Evolutionary conservation across 2,888 invertebrate genomes (phyloP).

Genomic region (Hyppa rectilinea): DNA sequence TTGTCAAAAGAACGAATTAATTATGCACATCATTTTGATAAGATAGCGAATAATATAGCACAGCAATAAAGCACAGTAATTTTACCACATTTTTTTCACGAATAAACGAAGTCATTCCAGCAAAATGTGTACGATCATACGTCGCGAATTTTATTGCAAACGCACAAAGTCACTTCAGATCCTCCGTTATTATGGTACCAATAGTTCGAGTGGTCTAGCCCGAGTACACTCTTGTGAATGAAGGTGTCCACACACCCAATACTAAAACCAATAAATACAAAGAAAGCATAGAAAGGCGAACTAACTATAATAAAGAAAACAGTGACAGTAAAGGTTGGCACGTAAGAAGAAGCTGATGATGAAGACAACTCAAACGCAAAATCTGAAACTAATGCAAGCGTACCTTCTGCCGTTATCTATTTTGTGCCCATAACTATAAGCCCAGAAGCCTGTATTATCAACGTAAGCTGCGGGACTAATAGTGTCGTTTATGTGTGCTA

Average conservation of each 20-base stretch:
- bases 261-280: slow-evolving; percentile 12
- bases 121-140: slow-evolving; percentile 5
- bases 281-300: slow-evolving; percentile 11
- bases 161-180: slow-evolving; percentile 32
- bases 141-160: slow-evolving; percentile 15
- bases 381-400: background rate
- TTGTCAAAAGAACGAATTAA: slow-evolving; percentile 13
- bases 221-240: slow-evolving; percentile 45
- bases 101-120: slow-evolving; percentile 5
- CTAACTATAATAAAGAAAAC: background rate
- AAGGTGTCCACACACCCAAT: slow-evolving; percentile 23
- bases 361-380: background rate
- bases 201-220: slow-evolving; percentile 29
- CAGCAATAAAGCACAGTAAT: slow-evolving; percentile 3
- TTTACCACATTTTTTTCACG: background rate
- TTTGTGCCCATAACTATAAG: slow-evolving; percentile 55
- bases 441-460: slow-evolving; percentile 46
- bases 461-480: slow-evolving; percentile 16
- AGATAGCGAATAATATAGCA: background rate
- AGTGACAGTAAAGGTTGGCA: background rate
- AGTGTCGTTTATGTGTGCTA: slow-evolving; percentile 35
- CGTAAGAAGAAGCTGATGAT: background rate
- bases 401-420: slow-evolving; percentile 18
- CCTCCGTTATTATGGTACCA: slow-evolving; percentile 27
- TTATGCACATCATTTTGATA: background rate